Evolutionary conservation across 2,113 vertebrate species (phyloP).

Genomic region (Anhinga rufa): DNA sequence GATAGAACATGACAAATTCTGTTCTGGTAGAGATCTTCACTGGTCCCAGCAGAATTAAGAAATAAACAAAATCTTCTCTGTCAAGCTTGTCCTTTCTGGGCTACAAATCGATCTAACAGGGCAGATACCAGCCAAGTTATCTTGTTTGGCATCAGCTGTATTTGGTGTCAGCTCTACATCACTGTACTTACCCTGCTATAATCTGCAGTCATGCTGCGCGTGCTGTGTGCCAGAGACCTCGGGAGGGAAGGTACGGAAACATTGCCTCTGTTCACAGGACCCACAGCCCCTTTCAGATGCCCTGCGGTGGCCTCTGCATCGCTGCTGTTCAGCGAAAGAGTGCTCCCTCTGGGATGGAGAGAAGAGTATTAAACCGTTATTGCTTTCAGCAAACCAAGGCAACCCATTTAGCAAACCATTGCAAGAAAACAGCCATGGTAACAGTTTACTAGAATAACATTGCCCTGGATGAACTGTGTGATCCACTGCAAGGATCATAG

Average conservation of each 20-base stretch:
- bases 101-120: accelerated
- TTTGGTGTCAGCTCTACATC: not conserved
- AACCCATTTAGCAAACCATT: not conserved
- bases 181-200: slow-evolving; percentile 71
- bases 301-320: slow-evolving; percentile 60
- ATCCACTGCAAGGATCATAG: not conserved
- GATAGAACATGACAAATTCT: not conserved
- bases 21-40: not conserved
- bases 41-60: not conserved
- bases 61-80: not conserved
- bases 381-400: not conserved
- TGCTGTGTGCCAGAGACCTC: slow-evolving; percentile 60
- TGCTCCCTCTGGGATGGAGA: slow-evolving; percentile 68
- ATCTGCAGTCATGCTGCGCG: slow-evolving; percentile 29
- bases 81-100: not conserved
- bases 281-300: slow-evolving; percentile 22
- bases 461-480: not conserved
- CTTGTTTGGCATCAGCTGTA: not conserved
- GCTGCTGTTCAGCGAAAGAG: slow-evolving; percentile 70
- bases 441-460: not conserved
- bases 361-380: not conserved
- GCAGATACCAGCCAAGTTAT: not conserved
- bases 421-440: not conserved
- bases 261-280: not conserved
- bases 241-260: slow-evolving; percentile 23